A percentile compares a stretch with the other conserved stretches of the same genome.
phyloP scores from a whole-genome alignment of 2,113 vertebrate species.

The Onychorhynchus coronatus region DNA sequence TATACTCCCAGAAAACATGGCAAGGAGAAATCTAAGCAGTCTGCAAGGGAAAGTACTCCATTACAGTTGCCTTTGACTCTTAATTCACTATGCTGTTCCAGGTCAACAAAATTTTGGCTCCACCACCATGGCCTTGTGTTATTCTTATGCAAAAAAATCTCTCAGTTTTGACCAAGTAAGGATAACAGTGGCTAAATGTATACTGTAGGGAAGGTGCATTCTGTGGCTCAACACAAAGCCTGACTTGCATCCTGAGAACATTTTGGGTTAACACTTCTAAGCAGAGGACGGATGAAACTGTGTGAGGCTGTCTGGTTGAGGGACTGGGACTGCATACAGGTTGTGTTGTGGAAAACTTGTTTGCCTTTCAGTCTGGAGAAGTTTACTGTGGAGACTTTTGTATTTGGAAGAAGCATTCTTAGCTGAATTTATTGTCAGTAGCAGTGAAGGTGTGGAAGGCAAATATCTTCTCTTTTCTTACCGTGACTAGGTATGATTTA shows the following conservation, averaged over 20 bases:
- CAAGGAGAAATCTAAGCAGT: constrained; percentile 12
- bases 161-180: neutral
- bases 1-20: neutral
- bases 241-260: neutral
- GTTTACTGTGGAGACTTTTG: neutral
- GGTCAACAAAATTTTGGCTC: neutral
- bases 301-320: neutral
- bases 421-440: neutral
- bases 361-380: neutral
- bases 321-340: neutral
- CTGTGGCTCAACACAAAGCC: neutral
- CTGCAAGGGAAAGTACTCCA: neutral
- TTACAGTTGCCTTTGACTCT: neutral
- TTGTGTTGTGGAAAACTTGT: neutral
- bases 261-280: neutral
- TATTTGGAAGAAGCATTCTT: neutral
- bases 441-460: neutral
- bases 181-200: neutral
- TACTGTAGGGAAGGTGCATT: neutral
- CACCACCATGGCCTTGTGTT: neutral
- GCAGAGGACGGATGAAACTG: neutral
- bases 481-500: neutral
- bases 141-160: neutral
- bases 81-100: neutral
- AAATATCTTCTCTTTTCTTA: neutral